phyloP scores from a whole-genome alignment of 1,140 invertebrate species.

The Drosophila arizonae region DNA sequence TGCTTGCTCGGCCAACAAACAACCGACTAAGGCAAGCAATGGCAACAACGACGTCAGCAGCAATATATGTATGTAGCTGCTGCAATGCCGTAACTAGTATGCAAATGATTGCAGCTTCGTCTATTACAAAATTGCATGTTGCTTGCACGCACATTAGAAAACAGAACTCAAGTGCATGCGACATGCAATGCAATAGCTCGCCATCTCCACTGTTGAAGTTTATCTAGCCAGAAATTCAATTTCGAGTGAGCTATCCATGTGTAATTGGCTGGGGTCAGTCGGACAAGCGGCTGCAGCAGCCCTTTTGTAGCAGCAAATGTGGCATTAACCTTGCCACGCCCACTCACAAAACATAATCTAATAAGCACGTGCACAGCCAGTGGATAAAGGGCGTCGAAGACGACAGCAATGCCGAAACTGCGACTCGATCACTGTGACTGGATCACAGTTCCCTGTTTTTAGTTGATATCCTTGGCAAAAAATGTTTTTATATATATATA shows the following conservation, averaged over 20 bases:
- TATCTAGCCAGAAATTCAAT: slow-evolving; percentile 32
- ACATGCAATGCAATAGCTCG: slow-evolving; percentile 3
- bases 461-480: no score
- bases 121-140: slow-evolving; percentile 54
- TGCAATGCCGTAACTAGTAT: slow-evolving; percentile 22
- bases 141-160: slow-evolving; percentile 55
- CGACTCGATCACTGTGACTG: background rate
- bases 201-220: slow-evolving; percentile 8
- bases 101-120: slow-evolving; percentile 57
- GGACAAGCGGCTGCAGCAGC: slow-evolving; percentile 2
- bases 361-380: background rate
- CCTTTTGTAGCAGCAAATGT: background rate
- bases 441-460: background rate
- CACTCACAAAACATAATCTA: background rate
- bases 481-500: background rate
- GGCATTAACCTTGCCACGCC: slow-evolving; percentile 15
- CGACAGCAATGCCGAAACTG: background rate
- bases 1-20: slow-evolving; percentile 17
- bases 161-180: slow-evolving; percentile 34
- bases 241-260: slow-evolving; percentile 42
- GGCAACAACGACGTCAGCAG: slow-evolving; percentile 18
- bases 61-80: background rate
- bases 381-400: background rate
- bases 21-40: slow-evolving; percentile 6
- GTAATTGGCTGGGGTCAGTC: slow-evolving; percentile 68